Percentiles rank a stretch among this genome's conserved stretches.
Evolutionary conservation across 2,888 invertebrate genomes (phyloP).

Genomic region (Nycteola revayana): DNA sequence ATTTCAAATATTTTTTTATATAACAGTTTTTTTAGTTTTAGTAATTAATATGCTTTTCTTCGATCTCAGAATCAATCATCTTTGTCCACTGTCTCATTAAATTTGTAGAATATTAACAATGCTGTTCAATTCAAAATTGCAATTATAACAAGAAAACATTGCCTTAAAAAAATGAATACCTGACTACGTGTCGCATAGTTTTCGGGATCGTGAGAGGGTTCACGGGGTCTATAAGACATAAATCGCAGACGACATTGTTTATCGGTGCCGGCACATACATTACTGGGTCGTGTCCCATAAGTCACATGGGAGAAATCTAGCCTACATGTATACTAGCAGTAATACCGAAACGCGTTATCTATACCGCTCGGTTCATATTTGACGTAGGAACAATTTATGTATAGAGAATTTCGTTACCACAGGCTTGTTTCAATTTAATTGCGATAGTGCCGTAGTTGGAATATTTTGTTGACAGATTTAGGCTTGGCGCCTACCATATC

Average conservation of each 20-base stretch:
- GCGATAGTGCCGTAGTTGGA: slow-evolving; percentile 6
- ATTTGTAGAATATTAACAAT: too few species aligned
- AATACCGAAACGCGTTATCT: too few species aligned
- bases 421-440: slow-evolving; percentile 9
- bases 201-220: slow-evolving; percentile 42
- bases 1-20: too few species aligned
- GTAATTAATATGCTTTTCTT: too few species aligned
- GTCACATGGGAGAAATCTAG: slow-evolving; percentile 28
- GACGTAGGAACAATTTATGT: slow-evolving; percentile 27
- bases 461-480: slow-evolving; percentile 5
- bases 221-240: slow-evolving; percentile 28
- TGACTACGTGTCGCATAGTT: too few species aligned
- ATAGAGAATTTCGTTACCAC: slow-evolving; percentile 18
- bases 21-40: too few species aligned
- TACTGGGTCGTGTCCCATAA: slow-evolving; percentile 42
- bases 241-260: slow-evolving; percentile 40
- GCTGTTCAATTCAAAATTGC: too few species aligned
- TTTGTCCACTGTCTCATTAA: too few species aligned
- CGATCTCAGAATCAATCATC: too few species aligned
- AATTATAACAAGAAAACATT: too few species aligned
- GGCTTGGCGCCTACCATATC: background rate
- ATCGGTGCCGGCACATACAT: slow-evolving; percentile 37
- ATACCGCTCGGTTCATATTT: slow-evolving; percentile 16
- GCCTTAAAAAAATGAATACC: too few species aligned
- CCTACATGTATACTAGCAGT: slow-evolving; percentile 28